Evolutionary conservation across 2,888 invertebrate genomes (phyloP).

Genomic region (Leptopilina syphax): DNA sequence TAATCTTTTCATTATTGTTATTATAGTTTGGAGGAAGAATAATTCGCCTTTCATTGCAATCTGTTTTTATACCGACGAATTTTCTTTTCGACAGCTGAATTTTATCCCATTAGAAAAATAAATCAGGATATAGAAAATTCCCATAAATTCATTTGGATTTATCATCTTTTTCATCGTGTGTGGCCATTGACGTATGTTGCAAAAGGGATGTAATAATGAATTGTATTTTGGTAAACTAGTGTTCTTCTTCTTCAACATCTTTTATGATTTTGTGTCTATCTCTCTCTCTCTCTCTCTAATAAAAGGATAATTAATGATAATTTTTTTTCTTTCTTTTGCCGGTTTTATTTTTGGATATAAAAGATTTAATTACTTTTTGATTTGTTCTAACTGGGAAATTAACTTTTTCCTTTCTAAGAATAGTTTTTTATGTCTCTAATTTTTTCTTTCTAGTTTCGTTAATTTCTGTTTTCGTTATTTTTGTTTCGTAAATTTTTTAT

Average conservation of each 20-base stretch:
- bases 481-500: too few relatives aligned
- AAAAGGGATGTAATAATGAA: slow-evolving; percentile 15
- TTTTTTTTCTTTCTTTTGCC: not conserved
- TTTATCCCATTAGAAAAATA: not conserved
- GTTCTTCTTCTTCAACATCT: not conserved
- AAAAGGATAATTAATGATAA: slow-evolving; percentile 19
- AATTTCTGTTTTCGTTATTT: too few relatives aligned
- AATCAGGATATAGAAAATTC: not conserved
- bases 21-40: not conserved
- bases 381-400: not conserved
- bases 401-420: not conserved
- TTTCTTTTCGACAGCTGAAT: not conserved
- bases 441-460: not conserved
- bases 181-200: not conserved
- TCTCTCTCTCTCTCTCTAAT: not conserved
- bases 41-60: slow-evolving; percentile 4
- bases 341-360: not conserved
- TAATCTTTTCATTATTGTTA: not conserved
- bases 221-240: too few relatives aligned
- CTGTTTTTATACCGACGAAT: not conserved
- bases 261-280: not conserved
- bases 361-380: not conserved
- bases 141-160: slow-evolving; percentile 26
- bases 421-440: not conserved
- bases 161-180: not conserved